A percentile compares a stretch with the other conserved stretches of the same genome.
Conservation (phyloP, 2,797 vertebrate species). For the Discoglossus pictus region DNA sequence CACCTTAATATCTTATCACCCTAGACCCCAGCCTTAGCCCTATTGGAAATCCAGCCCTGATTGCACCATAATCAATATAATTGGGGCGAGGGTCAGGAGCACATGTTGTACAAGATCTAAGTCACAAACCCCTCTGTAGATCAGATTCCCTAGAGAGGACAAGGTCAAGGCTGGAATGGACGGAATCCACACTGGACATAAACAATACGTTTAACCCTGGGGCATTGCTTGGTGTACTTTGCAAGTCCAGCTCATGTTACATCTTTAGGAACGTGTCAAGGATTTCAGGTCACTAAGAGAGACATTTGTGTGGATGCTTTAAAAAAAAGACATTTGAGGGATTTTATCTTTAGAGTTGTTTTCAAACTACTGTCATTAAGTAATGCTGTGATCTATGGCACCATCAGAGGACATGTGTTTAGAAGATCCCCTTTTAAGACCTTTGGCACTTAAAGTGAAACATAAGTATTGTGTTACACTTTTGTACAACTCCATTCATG, state of each 20-base stretch:
- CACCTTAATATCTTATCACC: no score
- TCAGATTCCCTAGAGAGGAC: not conserved
- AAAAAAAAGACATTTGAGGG: constrained; percentile 18
- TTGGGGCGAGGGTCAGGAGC: constrained; percentile 5
- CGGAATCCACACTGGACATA: constrained; percentile 18
- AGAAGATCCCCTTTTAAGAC: no score
- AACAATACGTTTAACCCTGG: constrained; percentile 49
- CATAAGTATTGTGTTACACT: no score
- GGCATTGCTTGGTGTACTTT: constrained; percentile 13
- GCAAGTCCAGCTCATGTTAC: constrained; percentile 19
- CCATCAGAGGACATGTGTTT: no score
- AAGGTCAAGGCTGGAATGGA: constrained; percentile 24
- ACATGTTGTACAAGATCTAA: constrained; percentile 20
- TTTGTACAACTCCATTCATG: no score
- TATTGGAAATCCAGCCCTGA: no score
- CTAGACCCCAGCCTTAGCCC: no score
- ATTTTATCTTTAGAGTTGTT: rapidly evolving
- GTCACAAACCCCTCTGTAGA: not conserved
- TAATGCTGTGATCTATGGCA: no score
- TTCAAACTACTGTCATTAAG: no score
- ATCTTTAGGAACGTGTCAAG: constrained; percentile 16
- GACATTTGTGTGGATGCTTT: constrained; percentile 4
- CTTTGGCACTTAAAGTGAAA: no score
- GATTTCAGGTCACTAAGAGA: not conserved
- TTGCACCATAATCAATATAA: constrained; percentile 18